Base-by-base conservation (phyloP, 2,113 vertebrate species). In the Sigmodon hispidus region DNA sequence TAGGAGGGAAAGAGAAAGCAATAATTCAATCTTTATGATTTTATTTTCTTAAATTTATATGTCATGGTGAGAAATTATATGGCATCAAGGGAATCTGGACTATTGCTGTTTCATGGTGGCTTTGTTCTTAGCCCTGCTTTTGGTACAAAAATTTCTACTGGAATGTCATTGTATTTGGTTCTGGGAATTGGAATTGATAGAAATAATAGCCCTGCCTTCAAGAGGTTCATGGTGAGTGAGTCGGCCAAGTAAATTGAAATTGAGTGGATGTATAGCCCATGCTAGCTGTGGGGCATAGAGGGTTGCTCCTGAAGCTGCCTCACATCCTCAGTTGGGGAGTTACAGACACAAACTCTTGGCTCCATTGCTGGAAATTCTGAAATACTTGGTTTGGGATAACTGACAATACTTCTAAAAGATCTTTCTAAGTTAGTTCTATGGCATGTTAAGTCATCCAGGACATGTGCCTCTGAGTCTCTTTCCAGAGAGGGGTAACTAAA, bases 1-100 rank as follows among this genome's bases (percentile, higher is more conserved):
- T 48, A 63, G 43, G 77, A 87, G 75, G 85, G 40, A 89, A 61
- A 86, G 55, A 45, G 24, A 57, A 79, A 90, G 7, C 75, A 84
- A 77, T 69, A 43, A 75, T 19, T 50, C 29, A 86, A 79, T 65
- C 40, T 16, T 57, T 94, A 61, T 16, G n/a, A 76, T 76, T 96
- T 93, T 75, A 88, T 59, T 79, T 90, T 81, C 40, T 80, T n/a
- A 43, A 77, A n/a, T 87, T 55, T 29, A 31, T 69, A 85, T 85
- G 4, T 94, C 3, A 17, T 61, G 57, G 4, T 73, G 24, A 92
- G 48, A 93, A 80, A 94, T 31, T 57, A 96, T 75, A 63, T 75
- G 40, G n/a, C 36, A 36, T 63, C 55, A 86, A 89, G 59, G 31
- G 59, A 72, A 57, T 88, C 45, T 70, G 29, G 59, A 52, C 86